phyloP scores from a whole-genome alignment of 2,797 vertebrate genomes.

The Centropyge bicolor region DNA sequence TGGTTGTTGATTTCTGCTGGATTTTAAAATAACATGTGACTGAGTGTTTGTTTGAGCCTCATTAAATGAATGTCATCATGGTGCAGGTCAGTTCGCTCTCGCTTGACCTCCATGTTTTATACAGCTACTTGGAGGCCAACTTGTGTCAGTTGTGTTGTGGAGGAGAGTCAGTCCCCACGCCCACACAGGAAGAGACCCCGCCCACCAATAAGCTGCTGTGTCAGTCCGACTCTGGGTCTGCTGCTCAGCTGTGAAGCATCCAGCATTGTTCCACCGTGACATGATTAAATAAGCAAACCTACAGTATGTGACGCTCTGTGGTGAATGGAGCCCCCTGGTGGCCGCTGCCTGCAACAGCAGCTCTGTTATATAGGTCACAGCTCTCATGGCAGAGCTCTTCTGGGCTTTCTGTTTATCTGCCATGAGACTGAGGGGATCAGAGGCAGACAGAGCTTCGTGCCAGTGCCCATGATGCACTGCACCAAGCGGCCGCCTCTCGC shows the following conservation, averaged over 20 bases:
- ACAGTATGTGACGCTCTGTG: background rate
- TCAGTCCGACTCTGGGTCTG: background rate
- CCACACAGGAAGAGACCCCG: no score
- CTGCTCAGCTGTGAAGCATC: background rate
- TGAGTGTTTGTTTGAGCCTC: no score
- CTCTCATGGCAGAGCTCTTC: conserved; percentile 43
- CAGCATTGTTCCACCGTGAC: background rate
- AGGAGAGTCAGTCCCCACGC: no score
- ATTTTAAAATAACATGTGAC: no score
- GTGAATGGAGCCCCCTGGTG: conserved; percentile 48
- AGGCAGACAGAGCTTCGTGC: conserved; percentile 65
- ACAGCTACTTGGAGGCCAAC: no score
- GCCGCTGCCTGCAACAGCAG: background rate
- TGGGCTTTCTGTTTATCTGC: conserved; percentile 67
- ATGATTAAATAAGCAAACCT: background rate
- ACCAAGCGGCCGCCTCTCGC: conserved; percentile 39
- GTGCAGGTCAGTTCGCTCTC: no score
- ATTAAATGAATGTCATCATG: no score
- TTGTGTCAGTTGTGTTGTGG: no score
- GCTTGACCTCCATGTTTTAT: no score
- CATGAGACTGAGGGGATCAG: conserved; percentile 66
- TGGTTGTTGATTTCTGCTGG: no score
- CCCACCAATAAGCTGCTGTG: no score
- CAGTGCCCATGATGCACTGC: conserved; percentile 71
- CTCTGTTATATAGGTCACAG: conserved; percentile 71